Conservation (phyloP, 2,797 vertebrate genomes). For the Rhabdophis nuchalis region DNA sequence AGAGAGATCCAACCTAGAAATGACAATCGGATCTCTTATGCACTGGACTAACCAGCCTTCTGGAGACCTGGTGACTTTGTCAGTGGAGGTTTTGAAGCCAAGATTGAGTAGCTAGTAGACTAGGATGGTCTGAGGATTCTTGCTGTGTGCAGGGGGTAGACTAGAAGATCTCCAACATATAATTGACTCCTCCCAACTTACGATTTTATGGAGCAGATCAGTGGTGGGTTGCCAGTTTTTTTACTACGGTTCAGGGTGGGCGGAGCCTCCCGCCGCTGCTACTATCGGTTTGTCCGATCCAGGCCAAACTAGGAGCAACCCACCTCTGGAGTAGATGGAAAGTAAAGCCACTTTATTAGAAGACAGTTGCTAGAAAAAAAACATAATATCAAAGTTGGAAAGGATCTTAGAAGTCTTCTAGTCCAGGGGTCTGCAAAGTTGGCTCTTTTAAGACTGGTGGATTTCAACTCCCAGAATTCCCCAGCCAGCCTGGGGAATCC, state of each 20-base stretch:
- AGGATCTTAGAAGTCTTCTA: no score
- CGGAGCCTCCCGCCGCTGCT: no score
- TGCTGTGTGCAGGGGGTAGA: neutral
- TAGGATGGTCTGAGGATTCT: neutral
- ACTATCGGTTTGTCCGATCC: no score
- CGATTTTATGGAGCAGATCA: neutral
- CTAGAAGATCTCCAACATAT: neutral
- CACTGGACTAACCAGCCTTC: neutral
- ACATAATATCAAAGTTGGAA: no score
- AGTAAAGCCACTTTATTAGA: constrained; percentile 32
- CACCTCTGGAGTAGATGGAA: no score
- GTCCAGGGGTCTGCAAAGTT: no score
- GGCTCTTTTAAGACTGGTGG: no score
- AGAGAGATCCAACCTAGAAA: neutral
- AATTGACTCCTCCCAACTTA: neutral
- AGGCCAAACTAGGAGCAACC: no score
- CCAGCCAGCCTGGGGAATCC: no score
- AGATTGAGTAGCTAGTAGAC: neutral
- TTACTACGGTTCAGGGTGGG: no score
- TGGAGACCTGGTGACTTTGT: neutral
- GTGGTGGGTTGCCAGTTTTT: no score
- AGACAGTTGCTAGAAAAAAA: constrained; percentile 23
- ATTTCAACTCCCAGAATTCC: no score
- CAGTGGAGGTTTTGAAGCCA: neutral
- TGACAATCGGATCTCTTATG: neutral